These are phyloP conservation scores for Emydocephalus ijimae DNA, from an alignment of 2,113 vertebrate genomes.

Conservation along the genomic window DNA sequence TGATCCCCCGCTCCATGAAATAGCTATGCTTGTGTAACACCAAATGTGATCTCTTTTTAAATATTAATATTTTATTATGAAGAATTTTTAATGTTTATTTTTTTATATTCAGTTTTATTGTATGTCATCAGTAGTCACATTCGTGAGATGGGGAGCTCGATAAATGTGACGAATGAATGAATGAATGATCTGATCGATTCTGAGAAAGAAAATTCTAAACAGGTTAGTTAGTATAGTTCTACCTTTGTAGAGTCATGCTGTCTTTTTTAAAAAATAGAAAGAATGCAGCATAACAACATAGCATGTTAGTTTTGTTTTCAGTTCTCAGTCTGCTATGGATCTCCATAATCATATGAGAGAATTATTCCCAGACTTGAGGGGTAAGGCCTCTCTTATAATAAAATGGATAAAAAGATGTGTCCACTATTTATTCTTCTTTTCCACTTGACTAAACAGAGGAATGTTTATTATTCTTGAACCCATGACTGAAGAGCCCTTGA, in stretches of 20 bases:
- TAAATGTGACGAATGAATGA: not conserved
- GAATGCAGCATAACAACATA: not conserved
- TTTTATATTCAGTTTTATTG: not conserved
- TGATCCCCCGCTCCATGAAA: not conserved
- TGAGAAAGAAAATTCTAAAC: not conserved
- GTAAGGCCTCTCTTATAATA: not conserved
- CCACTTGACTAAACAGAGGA: not conserved
- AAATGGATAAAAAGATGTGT: not conserved
- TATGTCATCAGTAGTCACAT: not conserved
- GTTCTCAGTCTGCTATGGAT: not conserved
- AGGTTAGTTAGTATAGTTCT: not conserved
- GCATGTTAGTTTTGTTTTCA: not conserved
- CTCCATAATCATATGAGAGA: not conserved
- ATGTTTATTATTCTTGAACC: not conserved
- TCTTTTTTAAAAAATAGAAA: not conserved
- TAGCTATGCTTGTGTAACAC: not conserved
- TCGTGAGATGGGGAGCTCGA: not conserved
- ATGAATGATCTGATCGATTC: not conserved
- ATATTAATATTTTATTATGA: not conserved
- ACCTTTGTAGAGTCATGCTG: not conserved
- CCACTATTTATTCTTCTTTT: not conserved
- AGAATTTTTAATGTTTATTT: not conserved
- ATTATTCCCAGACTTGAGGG: not conserved
- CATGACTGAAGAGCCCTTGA: not conserved
- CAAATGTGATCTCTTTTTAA: not conserved